Percentiles rank a stretch among this genome's conserved stretches.
phyloP scores from a whole-genome alignment of 2,113 vertebrate genomes.

The Corythornis vintsioides region DNA sequence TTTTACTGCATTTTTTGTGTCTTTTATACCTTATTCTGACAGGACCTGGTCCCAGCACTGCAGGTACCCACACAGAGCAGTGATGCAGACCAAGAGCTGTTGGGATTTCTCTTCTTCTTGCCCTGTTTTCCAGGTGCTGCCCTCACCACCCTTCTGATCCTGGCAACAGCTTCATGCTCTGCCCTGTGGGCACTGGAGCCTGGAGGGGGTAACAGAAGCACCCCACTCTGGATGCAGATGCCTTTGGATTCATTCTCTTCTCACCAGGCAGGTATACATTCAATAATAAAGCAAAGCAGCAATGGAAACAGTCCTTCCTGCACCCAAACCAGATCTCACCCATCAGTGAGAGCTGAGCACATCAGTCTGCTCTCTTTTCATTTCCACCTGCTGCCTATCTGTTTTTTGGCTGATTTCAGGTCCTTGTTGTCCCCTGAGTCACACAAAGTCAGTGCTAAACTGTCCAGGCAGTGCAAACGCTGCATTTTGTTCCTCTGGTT shows the following conservation, averaged over 20 bases:
- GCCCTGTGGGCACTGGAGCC: too few species aligned
- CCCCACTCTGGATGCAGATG: neutral
- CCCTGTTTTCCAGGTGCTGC: too few species aligned
- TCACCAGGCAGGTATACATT: neutral
- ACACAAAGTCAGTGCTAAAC: neutral
- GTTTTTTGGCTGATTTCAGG: neutral
- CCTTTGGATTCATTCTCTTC: neutral
- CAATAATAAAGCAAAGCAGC: neutral
- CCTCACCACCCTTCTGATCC: too few species aligned
- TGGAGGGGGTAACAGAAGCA: too few species aligned
- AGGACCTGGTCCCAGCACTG: too few species aligned
- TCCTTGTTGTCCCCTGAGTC: neutral
- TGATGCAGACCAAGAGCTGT: too few species aligned
- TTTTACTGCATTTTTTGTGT: neutral
- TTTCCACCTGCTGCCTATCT: neutral
- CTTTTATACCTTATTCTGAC: neutral
- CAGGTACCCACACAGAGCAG: too few species aligned
- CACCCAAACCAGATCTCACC: neutral
- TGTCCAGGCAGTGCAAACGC: neutral
- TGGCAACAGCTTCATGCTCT: too few species aligned
- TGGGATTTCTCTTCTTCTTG: too few species aligned
- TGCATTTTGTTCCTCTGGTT: neutral
- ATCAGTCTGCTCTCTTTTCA: neutral
- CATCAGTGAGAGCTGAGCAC: neutral
- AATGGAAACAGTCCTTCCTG: neutral